phyloP scores from a whole-genome alignment of 2,113 vertebrate species.

The Heteronetta atricapilla region DNA sequence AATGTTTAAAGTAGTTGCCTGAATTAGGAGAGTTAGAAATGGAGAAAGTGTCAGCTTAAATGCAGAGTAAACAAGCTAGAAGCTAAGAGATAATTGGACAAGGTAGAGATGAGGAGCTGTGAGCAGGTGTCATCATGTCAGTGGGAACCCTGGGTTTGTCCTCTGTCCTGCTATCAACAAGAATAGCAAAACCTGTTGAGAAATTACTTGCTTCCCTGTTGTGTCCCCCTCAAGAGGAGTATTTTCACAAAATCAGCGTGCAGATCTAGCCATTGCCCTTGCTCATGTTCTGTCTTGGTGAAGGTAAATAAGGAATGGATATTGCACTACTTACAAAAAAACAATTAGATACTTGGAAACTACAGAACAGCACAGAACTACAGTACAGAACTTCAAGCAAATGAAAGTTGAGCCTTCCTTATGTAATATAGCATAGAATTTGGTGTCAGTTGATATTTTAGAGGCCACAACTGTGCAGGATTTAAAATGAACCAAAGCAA shows the following conservation, averaged over 20 bases:
- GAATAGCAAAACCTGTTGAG: neutral
- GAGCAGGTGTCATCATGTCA: neutral
- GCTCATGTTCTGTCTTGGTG: neutral
- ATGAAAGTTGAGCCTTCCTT: neutral
- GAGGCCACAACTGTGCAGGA: neutral
- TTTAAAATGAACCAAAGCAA: neutral
- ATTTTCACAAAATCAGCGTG: rapidly evolving
- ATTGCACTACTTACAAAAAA: neutral
- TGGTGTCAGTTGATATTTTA: neutral
- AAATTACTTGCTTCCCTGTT: neutral
- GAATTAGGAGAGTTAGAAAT: neutral
- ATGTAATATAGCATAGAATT: rapidly evolving
- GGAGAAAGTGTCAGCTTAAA: neutral
- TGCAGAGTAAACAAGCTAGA: neutral
- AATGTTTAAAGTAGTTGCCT: neutral
- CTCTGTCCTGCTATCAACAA: neutral
- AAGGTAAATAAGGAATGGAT: neutral
- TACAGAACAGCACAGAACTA: neutral
- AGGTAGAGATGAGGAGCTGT: neutral
- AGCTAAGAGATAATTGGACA: neutral
- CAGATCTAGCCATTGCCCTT: neutral
- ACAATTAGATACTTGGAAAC: neutral
- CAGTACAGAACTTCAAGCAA: neutral
- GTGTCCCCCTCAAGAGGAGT: neutral
- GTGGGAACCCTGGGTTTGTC: neutral